Percentiles rank a stretch among this genome's conserved stretches.
These are phyloP conservation scores for Blastobasis adustella DNA, from an alignment of 2,888 invertebrate genomes.

Conservation along the genomic window DNA sequence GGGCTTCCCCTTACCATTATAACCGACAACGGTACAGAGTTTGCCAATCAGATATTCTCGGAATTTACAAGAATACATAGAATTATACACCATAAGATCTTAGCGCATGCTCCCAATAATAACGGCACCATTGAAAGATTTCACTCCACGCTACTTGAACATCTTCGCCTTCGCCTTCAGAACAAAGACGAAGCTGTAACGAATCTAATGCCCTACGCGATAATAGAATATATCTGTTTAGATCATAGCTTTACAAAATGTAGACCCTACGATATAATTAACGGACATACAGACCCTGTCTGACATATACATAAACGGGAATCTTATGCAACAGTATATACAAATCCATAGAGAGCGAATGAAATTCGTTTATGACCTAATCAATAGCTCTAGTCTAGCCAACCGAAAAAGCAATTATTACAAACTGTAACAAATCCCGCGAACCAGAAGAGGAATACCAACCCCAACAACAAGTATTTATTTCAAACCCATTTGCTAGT, in stretches of 20 bases:
- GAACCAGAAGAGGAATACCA: neutral
- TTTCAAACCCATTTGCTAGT: neutral
- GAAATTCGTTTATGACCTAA: neutral
- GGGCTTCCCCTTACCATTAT: constrained; percentile 9
- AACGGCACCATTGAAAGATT: constrained; percentile 1
- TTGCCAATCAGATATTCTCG: constrained; percentile 2
- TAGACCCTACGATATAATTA: too few species aligned
- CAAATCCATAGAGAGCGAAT: too few species aligned
- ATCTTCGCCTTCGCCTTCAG: neutral
- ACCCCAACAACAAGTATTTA: neutral
- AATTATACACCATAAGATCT: neutral
- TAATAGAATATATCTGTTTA: too few species aligned
- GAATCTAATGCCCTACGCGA: too few species aligned
- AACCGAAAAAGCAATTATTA: too few species aligned
- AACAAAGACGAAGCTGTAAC: too few species aligned
- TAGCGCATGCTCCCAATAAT: constrained; percentile 1
- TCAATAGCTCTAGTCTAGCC: neutral
- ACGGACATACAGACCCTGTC: too few species aligned
- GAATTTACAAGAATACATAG: constrained; percentile 2
- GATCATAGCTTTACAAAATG: too few species aligned
- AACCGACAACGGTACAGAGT: constrained; percentile 3
- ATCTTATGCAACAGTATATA: too few species aligned
- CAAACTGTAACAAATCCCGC: neutral
- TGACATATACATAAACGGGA: too few species aligned
- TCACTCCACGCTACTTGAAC: neutral